Percentiles rank a stretch among this genome's conserved stretches.
phyloP scores from a whole-genome alignment of 1,140 invertebrate genomes.

The Physella acuta region DNA sequence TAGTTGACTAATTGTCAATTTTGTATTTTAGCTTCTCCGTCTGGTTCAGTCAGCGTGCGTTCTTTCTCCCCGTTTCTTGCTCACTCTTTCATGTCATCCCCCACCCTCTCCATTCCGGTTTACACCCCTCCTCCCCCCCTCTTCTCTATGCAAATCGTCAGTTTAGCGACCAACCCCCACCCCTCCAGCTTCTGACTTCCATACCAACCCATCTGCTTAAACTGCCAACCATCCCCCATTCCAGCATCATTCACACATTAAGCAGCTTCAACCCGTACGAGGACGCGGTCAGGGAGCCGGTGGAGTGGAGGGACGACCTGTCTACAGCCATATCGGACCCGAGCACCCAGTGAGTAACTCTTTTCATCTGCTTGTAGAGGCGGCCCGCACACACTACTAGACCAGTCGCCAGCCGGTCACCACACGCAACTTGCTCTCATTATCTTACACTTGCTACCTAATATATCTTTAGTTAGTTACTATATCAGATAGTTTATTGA shows the following conservation, averaged over 20 bases:
- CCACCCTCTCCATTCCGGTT: background rate
- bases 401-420: no score
- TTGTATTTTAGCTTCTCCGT: no score
- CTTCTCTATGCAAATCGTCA: background rate
- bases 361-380: no score
- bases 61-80: background rate
- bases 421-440: no score
- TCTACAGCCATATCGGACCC: constrained; percentile 64
- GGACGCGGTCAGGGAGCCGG: constrained; percentile 62
- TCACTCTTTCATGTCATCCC: background rate
- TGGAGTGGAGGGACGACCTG: constrained; percentile 62
- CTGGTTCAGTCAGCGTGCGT: background rate
- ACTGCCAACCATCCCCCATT: constrained; percentile 11
- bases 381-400: no score
- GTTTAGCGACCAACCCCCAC: no score
- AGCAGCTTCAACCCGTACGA: constrained; percentile 66
- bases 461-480: no score
- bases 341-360: constrained; percentile 64
- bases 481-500: no score
- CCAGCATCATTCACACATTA: constrained; percentile 64
- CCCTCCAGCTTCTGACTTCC: no score
- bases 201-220: background rate
- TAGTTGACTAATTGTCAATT: no score
- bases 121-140: background rate
- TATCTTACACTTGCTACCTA: no score